Evolutionary conservation across 2,113 vertebrate species (phyloP), one percentile per base, ranked within the genome.

Genomic region (Centropristis striata): DNA sequence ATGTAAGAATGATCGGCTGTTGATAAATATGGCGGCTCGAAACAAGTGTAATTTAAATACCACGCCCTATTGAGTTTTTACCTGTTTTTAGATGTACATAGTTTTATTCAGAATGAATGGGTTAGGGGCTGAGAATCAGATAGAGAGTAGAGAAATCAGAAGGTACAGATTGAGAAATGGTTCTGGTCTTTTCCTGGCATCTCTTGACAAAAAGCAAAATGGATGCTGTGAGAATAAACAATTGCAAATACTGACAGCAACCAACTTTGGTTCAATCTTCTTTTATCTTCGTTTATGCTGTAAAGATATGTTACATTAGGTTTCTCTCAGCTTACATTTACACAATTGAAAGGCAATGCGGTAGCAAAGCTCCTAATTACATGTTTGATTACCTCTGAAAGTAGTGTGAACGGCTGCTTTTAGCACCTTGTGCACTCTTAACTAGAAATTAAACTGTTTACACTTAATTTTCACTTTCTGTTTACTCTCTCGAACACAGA

Each of bases 381-480:
- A 12, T 63, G 46, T 46, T 18, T 18, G 18, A 54, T 32, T 53
- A 37, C 8, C 41, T 71, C 28, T 49, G 39, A 61, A 51, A 69
- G 36, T 14, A n/a, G 47, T n/a, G 25, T 36, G 37, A 61, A 25
- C n/a, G 23, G 25, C 20, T 10, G 13, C 14, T 32, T 36, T 61
- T 36, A 63, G 27, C 44, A 41, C 16, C 10, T 12, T 28, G 18
- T 28, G 15, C 47, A 11, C 36, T 44, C 23, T 7, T 37, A 49
- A 67, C n/a, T 27, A 7, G 2, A 65, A 69, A 63, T 18, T 8
- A 39, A 68, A 55, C 41, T 18, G 20, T 59, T 58, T 64, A 44
- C 36, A 0, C 32, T 47, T 59, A 0, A 50, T 59, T 59, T 73
- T 41, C 49, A 67, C 49, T 47, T 50, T 8, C 36, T 32, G 42